Evolutionary conservation across 2,797 vertebrate genomes (phyloP), one percentile per base, ranked within the genome.

Genomic region (Xerus rutilus): DNA sequence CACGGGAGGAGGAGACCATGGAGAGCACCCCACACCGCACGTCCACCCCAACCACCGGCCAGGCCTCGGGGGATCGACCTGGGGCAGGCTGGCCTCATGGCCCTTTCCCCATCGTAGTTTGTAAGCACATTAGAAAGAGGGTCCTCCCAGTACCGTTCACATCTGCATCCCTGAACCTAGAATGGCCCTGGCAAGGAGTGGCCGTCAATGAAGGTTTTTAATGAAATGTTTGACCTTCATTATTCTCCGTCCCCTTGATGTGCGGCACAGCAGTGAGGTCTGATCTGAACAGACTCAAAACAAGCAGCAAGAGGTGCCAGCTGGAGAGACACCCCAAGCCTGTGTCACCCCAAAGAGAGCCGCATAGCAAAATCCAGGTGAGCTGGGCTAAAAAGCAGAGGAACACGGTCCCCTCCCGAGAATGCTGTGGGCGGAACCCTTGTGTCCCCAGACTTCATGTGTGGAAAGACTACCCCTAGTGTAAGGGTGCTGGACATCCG

Each of bases 1-100:
- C 20, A 21, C 73, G 52, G 0, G 7, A 64, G 35, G 14, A 45
- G 39, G 76, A 0, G 3, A 6, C 30, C 32, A 35, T 0, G 3
- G 32, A 35, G 3, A 49, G 45, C 7, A 2, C 47, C 47, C 23
- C 23, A 10, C 13, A 8, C 3, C 17, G 49, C 67, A 11, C 20
- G 77, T 64, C 90, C 90, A 57, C 91, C 87, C 87, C 87, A 54
- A 39, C 54, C 17, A 43, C 5, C 1, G 72, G 77, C 49, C 21
- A 73, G 64, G 70, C 20, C 70, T 52, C 70, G 54, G 67, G 79
- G n/a, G 14, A 9, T 49, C 86, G 64, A 15, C 23, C 4, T 1
- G 90, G 84, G 47, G 14, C 7, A 43, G 8, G 35, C n/a, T 0
- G 30, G 30, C 35, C 65, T 72, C 13, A 5, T 0, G 28, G 10